Percentiles rank a stretch among this genome's conserved stretches.
Evolutionary conservation across 2,888 invertebrate genomes (phyloP).

Genomic region (Unio delphinus): DNA sequence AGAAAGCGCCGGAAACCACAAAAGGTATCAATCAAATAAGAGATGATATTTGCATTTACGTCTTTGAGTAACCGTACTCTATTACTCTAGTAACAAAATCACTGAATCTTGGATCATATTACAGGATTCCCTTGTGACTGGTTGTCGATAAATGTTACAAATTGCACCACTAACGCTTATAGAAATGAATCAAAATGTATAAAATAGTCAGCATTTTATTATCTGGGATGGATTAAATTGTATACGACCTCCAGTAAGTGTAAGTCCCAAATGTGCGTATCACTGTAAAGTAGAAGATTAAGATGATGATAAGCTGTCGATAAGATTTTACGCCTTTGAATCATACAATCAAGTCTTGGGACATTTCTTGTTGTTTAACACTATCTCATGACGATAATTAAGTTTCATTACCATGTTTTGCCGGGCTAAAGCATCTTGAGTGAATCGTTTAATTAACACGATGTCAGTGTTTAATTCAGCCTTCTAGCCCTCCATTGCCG

Average conservation of each 20-base stretch:
- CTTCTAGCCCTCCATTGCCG: slow-evolving; percentile 13
- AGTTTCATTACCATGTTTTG: slow-evolving; percentile 33
- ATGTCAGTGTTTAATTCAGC: slow-evolving; percentile 28
- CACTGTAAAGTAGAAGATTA: too few relatives aligned
- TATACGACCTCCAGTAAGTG: too few relatives aligned
- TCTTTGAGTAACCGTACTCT: too few relatives aligned
- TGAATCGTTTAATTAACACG: slow-evolving; percentile 39
- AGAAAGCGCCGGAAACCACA: too few relatives aligned
- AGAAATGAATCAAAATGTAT: slow-evolving; percentile 33
- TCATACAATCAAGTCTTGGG: too few relatives aligned
- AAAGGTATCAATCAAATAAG: too few relatives aligned
- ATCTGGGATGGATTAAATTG: too few relatives aligned
- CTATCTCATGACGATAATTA: slow-evolving; percentile 29
- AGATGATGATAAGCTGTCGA: too few relatives aligned
- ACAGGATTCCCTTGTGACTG: slow-evolving; percentile 16
- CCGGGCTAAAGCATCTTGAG: slow-evolving; percentile 31
- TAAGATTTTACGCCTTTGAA: too few relatives aligned
- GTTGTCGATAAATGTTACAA: slow-evolving; percentile 33
- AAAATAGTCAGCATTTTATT: slow-evolving; percentile 18
- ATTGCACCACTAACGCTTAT: slow-evolving; percentile 26
- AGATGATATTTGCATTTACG: too few relatives aligned
- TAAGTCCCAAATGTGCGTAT: too few relatives aligned
- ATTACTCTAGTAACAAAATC: too few relatives aligned
- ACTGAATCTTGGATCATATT: slow-evolving; percentile 2
- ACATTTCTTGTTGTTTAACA: slow-evolving; percentile 9